These are phyloP conservation scores for Clarias pachynema DNA, from an alignment of 2,797 vertebrate genomes.

Conservation along the genomic window DNA sequence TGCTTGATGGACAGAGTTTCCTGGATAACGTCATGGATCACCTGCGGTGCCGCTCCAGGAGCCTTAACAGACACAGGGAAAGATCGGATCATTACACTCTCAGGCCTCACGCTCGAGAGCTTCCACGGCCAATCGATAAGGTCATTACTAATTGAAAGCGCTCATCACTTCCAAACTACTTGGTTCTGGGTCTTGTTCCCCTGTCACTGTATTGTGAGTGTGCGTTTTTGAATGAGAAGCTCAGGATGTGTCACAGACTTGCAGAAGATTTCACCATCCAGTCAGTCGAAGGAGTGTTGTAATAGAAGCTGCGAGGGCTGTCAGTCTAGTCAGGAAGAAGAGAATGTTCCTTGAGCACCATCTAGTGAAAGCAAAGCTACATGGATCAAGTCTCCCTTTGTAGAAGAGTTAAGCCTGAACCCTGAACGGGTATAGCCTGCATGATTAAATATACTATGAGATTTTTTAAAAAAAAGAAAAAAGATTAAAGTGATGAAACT, in stretches of 20 bases:
- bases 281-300: neutral
- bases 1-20: slow-evolving; percentile 69
- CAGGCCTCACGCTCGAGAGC: slow-evolving; percentile 43
- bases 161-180: slow-evolving; percentile 60
- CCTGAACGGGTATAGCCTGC: neutral
- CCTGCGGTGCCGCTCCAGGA: slow-evolving; percentile 33
- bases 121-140: slow-evolving; percentile 68
- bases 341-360: slow-evolving; percentile 70
- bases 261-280: neutral
- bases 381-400: neutral
- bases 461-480: too few species aligned
- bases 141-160: slow-evolving; percentile 74
- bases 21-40: slow-evolving; percentile 55
- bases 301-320: neutral
- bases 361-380: slow-evolving; percentile 66
- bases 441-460: too few species aligned
- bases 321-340: neutral
- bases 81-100: slow-evolving; percentile 46
- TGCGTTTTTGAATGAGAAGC: slow-evolving; percentile 44
- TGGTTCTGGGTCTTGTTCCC: slow-evolving; percentile 56
- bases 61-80: slow-evolving; percentile 49
- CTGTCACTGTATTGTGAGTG: slow-evolving; percentile 45
- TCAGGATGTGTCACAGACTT: neutral
- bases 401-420: neutral
- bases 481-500: too few species aligned